Percentiles rank a stretch among this genome's conserved stretches.
phyloP scores from a whole-genome alignment of 2,113 vertebrate species.

The Grammomys dolichurus region DNA sequence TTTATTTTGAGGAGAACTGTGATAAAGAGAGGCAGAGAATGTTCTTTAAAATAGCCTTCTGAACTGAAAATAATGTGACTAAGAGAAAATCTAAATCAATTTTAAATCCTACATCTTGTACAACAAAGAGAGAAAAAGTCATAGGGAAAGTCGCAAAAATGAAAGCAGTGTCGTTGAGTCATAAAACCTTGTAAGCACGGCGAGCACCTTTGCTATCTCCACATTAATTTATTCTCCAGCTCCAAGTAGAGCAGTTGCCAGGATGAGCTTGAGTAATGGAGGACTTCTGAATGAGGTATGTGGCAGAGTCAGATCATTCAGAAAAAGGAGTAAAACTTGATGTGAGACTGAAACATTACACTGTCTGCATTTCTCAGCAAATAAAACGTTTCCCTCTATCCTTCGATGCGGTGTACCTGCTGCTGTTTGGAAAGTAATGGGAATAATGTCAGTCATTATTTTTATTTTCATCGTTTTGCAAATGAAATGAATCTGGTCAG shows the following conservation, averaged over 20 bases:
- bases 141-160: background rate
- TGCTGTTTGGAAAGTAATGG: background rate
- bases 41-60: background rate
- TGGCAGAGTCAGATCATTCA: background rate
- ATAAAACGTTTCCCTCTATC: background rate
- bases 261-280: background rate
- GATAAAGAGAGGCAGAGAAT: background rate
- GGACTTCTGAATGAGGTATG: background rate
- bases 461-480: constrained; percentile 58
- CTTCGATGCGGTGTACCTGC: background rate
- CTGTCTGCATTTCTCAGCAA: background rate
- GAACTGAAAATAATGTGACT: constrained; percentile 16
- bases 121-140: background rate
- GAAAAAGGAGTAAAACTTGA: background rate
- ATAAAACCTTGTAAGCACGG: background rate
- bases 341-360: background rate
- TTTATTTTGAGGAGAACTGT: background rate
- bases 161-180: background rate
- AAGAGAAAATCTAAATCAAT: background rate
- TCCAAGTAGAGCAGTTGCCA: background rate
- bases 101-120: background rate
- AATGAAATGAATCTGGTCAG: constrained; percentile 37
- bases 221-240: background rate
- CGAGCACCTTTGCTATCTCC: background rate
- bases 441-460: constrained; percentile 32